Evolutionary conservation across 2,888 invertebrate species (phyloP), one percentile per base, ranked within the genome.

Genomic region (Selenia dentaria): DNA sequence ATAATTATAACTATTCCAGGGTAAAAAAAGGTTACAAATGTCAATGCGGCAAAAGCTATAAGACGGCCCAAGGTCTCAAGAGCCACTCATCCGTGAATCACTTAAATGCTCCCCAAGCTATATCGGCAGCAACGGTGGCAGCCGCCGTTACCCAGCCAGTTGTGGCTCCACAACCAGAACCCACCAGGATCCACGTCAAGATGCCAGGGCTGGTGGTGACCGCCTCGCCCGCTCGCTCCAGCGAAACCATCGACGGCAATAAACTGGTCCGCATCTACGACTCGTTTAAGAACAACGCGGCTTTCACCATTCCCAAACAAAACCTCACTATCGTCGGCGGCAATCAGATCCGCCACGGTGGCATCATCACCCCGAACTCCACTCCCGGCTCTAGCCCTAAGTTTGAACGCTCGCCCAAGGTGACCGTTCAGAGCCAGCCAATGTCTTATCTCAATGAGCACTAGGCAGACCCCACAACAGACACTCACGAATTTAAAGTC

Each of bases 11-110:
- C 6, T 8, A 3, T 83, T 91, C 26, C 89, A 95, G 95, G 89
- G 92, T 95, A 75, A 94, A 93, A 79, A 96, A 96, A 89, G 94
- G 93, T 27, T 96, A 94, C 90, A 95, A 94, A 79, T 96, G 96
- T 81, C 94, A 94, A 75, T 96, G 96, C 90, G 96, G 96, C 67
- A 96, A 96, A 91, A 95, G 94, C 78, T 96, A 96, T 91, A 95
- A 95, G 87, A 95, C 96, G 54, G 92, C 94, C 35, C 94, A 95
- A 80, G 95, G 96, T 46, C 91, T 96, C 68, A 95, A 95, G 74
- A 94, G 92, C 67, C 96, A 96, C 78, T 92, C 94, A 53, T 40
- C 53, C 64, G 2, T 51, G 57, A 22, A 55, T 70, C 47, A 47
- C 47, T 41, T 37, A n/a, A 11, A 31, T 14, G 27, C 10, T 13